Base-by-base conservation (phyloP, 2,797 vertebrate species). In the Pogonophryne albipinna region DNA sequence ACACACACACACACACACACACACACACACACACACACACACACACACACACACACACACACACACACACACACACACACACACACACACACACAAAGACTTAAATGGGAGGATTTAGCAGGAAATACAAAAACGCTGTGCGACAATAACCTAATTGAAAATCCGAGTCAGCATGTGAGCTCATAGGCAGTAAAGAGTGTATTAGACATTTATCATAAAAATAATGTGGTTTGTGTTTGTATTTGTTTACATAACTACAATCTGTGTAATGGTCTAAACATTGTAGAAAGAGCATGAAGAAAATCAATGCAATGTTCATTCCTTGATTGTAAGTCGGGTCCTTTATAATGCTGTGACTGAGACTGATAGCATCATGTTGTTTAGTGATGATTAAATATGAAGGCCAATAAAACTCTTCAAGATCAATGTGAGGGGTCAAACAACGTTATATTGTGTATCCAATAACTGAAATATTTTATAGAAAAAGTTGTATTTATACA, bases 301-400 rank as follows among this genome's bases (percentile, higher is more conserved):
- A 85, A 92, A 85, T 88, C 85, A 88, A 90, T 89, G 74, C 9
- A 41, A 66, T 71, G 81, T 55, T 89, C 68, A 85, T 88, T 86
- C 88, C 61, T 79, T 81, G 72, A 89, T 82, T 86, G 53, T 59
- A 80, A 72, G 74, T 64, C 14, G 5, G 44, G 53, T 27, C 62
- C 23, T 80, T 75, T 47, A 60, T 69, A 50, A 66, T 23, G 31
- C 44, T 47, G 7, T 70, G 58, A 66, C 74, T 74, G 17, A 42
- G 58, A 58, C 59, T 20, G 15, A 31, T 63, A 72, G 46, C 61
- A 23, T 78, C 64, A 60, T 64, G 23, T 62, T 71, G 20, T 62
- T 61, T 65, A 47, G 20, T 66, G 20, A 66, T 72, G 75, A 85
- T 76, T 71, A 69, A 83, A 80, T 58, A 77, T 47, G 47, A 85